These are phyloP conservation scores for Morone saxatilis DNA, from an alignment of 2,113 vertebrate species.

Conservation along the genomic window DNA sequence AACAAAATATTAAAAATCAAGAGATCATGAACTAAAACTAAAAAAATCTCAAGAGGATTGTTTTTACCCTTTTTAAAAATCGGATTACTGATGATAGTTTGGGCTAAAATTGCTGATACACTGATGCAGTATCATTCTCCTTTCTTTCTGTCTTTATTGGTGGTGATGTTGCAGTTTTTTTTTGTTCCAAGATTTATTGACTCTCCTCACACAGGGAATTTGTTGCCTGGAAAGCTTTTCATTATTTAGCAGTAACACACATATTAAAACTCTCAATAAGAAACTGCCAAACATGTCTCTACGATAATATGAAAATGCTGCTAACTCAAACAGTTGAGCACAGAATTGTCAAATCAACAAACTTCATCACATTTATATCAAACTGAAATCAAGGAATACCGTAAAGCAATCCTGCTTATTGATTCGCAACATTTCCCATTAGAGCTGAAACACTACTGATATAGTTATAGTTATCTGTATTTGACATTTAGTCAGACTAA, in stretches of 20 bases:
- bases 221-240: slow-evolving; percentile 32
- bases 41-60: slow-evolving; percentile 17
- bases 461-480: too few species aligned
- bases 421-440: neutral
- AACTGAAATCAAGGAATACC: neutral
- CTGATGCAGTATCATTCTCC: slow-evolving; percentile 4
- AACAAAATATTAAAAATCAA: slow-evolving; percentile 6
- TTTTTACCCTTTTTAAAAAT: slow-evolving; percentile 47
- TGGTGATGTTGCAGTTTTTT: slow-evolving; percentile 14
- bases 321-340: neutral
- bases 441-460: neutral
- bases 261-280: slow-evolving; percentile 10
- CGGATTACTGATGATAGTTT: slow-evolving; percentile 26
- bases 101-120: slow-evolving; percentile 28
- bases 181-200: slow-evolving; percentile 34
- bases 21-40: slow-evolving; percentile 41
- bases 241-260: slow-evolving; percentile 47
- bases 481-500: neutral
- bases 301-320: neutral
- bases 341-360: neutral
- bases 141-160: slow-evolving; percentile 5
- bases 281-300: slow-evolving; percentile 30
- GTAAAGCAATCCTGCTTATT: neutral
- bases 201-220: slow-evolving; percentile 21
- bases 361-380: neutral